Conservation (phyloP, 2,888 invertebrate species). For the Altica lythri region DNA sequence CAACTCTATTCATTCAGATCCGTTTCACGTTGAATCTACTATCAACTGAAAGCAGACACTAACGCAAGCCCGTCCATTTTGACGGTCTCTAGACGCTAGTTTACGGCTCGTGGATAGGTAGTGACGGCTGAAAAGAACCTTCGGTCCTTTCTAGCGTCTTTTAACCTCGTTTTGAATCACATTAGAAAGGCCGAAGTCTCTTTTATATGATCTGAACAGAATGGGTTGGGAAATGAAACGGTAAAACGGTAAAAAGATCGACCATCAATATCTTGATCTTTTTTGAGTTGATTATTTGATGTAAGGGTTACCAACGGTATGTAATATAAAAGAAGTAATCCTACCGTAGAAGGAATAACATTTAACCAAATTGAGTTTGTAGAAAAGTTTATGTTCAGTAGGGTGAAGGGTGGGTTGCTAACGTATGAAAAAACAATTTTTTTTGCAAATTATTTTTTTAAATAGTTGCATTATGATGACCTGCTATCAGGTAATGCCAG, state of each 20-base stretch:
- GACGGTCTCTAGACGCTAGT: constrained; percentile 1
- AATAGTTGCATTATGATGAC: too few relatives aligned
- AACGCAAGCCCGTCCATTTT: neutral
- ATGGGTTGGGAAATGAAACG: neutral
- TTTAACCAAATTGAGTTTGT: too few relatives aligned
- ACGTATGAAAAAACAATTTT: too few relatives aligned
- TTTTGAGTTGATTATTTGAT: neutral
- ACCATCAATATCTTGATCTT: neutral
- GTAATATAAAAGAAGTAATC: too few relatives aligned
- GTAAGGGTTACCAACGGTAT: too few relatives aligned
- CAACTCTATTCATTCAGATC: too few relatives aligned
- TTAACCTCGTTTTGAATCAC: constrained; percentile 1
- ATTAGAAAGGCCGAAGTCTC: neutral
- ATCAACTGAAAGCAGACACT: neutral
- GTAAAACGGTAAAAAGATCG: neutral
- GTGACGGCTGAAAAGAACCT: neutral
- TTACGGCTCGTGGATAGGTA: neutral
- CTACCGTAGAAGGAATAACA: too few relatives aligned
- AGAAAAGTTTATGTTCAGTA: too few relatives aligned
- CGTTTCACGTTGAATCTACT: neutral
- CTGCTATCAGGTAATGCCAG: too few relatives aligned
- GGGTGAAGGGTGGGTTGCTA: too few relatives aligned
- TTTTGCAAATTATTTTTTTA: too few relatives aligned
- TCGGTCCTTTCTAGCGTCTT: neutral
- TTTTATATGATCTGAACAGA: neutral